Evolutionary conservation across 1,140 invertebrate species (phyloP).

Genomic region (Hyphantria cunea): DNA sequence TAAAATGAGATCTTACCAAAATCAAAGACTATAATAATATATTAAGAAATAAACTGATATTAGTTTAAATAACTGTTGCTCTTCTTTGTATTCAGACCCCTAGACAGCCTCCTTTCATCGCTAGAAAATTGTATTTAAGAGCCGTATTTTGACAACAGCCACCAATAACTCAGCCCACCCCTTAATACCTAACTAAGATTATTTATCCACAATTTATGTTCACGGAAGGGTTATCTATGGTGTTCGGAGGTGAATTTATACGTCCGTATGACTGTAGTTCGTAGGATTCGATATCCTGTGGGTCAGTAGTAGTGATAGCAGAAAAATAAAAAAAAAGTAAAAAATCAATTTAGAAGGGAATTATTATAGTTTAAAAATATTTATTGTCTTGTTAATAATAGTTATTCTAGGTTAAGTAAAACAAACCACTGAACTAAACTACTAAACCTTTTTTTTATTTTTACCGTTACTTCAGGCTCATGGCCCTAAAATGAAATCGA

Average conservation of each 20-base stretch:
- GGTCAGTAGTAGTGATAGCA: slow-evolving; percentile 10
- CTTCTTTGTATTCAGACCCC: background rate
- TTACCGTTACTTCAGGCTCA: too few relatives aligned
- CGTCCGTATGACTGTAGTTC: slow-evolving; percentile 44
- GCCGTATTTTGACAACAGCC: slow-evolving; percentile 23
- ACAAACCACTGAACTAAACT: too few relatives aligned
- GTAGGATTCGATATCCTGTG: slow-evolving; percentile 56
- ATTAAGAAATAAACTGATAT: too few relatives aligned
- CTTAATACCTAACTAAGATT: slow-evolving; percentile 64
- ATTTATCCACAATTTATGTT: slow-evolving; percentile 58
- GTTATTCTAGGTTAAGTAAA: too few relatives aligned
- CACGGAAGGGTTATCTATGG: slow-evolving; percentile 57
- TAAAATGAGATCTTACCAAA: too few relatives aligned
- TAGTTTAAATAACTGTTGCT: background rate
- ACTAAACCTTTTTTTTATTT: too few relatives aligned
- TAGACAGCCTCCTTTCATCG: background rate
- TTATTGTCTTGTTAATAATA: too few relatives aligned
- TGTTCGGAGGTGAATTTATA: slow-evolving; percentile 56
- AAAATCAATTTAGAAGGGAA: too few relatives aligned
- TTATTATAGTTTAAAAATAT: too few relatives aligned
- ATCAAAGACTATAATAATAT: too few relatives aligned
- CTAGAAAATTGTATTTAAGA: slow-evolving; percentile 8
- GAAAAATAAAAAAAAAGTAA: slow-evolving; percentile 2
- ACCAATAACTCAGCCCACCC: slow-evolving; percentile 31
- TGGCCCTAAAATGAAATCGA: too few relatives aligned